Evolutionary conservation across 35 echinoderm and acorn worm species (phyloP), one percentile per base, ranked within the genome.

Genomic region (Amphiura filiformis): DNA sequence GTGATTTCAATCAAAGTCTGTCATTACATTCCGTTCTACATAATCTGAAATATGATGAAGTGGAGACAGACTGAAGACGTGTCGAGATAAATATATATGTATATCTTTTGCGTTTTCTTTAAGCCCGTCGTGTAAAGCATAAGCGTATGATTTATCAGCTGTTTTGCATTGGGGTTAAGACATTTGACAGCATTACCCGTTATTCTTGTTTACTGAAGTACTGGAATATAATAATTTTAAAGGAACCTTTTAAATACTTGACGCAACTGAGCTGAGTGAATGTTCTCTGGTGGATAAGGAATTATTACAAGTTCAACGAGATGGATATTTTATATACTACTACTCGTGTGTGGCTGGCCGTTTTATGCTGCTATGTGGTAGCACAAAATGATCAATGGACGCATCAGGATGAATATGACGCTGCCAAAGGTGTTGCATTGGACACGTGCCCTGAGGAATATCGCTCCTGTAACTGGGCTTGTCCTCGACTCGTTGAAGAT

Each of bases 401-500:
- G n/a, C n/a, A n/a, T n/a, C n/a, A n/a, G n/a, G n/a, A n/a, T n/a
- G 44, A 52, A 7, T 20, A 52, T 7, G 44, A 52, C 20, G 44
- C 44, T 7, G 44, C 44, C 20, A 52, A 52, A 52, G 44, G 44
- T 52, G 44, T 52, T 15, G 84, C 88, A 3, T 77, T 57, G 56
- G 95, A 97, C 57, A 20, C 81, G 65, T 97, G 95, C 57, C 91
- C 95, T 23, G 33, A 38, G 44, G 91, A 97, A 76, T 97, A 93
- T 76, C 78, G 42, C 28, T 75, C 65, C 79, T 82, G 82, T 38
- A 88, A 87, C 77, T 97, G 95, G 95, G 38, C 83, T 7, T 97
- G 95, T 82, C 91, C 95, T 1, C 87, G 75, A 37, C 84, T 97
- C 34, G 65, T 88, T 22, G 83, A 90, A 9, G 39, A 37, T 30